Conservation (phyloP, 1,140 invertebrate genomes). For the Neodiprion lecontei region DNA sequence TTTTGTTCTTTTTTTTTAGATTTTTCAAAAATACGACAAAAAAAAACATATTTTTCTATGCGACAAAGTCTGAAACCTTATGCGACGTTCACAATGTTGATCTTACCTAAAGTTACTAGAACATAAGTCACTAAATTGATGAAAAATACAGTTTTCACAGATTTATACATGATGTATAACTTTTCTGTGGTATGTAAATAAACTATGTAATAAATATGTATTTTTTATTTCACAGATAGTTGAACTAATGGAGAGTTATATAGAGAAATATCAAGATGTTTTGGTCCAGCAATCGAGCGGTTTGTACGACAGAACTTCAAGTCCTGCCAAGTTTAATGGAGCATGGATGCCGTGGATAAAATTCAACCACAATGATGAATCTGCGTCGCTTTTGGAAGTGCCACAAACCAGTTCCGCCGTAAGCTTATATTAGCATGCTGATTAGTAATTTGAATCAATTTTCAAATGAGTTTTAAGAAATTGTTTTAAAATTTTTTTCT, state of each 20-base stretch:
- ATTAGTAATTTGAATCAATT: neutral
- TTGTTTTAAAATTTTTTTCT: neutral
- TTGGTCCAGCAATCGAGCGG: conserved; percentile 35
- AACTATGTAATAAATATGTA: neutral
- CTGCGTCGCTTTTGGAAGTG: neutral
- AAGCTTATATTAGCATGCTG: neutral
- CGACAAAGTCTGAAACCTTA: too few species aligned
- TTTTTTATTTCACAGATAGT: conserved; percentile 19
- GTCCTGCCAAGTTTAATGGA: conserved; percentile 38
- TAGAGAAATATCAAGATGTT: conserved; percentile 29
- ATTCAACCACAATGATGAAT: neutral
- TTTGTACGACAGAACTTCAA: conserved; percentile 35
- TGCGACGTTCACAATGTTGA: too few species aligned
- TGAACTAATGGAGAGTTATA: conserved; percentile 24
- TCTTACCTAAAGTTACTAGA: neutral
- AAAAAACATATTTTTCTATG: too few species aligned
- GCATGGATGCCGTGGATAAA: conserved; percentile 46
- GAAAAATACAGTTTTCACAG: neutral
- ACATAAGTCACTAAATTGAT: neutral
- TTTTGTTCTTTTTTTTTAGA: too few species aligned
- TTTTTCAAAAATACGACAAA: too few species aligned
- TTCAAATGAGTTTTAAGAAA: neutral
- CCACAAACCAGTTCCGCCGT: neutral
- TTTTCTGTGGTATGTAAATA: neutral
- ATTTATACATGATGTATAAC: neutral